Evolutionary conservation across 2,888 invertebrate genomes (phyloP).

Genomic region (Acanthococcus lagerstroemiae): DNA sequence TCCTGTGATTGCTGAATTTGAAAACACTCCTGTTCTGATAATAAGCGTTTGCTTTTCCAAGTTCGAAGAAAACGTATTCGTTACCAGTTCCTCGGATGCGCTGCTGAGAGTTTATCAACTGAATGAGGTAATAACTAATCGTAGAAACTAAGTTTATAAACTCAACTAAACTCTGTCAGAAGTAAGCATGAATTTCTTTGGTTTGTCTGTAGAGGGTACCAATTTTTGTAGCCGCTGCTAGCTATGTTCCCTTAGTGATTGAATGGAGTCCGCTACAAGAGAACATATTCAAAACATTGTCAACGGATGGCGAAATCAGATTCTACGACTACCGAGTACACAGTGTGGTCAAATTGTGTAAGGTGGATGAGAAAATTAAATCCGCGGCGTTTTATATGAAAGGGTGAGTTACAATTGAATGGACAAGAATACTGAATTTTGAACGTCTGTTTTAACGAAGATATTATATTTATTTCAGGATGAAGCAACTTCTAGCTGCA

Average conservation of each 20-base stretch:
- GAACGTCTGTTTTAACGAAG: background rate
- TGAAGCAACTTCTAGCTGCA: conserved; percentile 9
- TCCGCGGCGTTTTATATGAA: conserved; percentile 5
- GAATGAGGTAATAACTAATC: background rate
- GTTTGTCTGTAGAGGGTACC: conserved; percentile 1
- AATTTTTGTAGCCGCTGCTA: background rate
- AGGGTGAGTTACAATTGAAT: too few relatives aligned
- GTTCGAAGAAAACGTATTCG: conserved; percentile 14
- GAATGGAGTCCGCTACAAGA: conserved; percentile 23
- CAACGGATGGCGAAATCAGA: background rate
- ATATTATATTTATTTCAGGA: conserved; percentile 2
- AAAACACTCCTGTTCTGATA: conserved; percentile 1
- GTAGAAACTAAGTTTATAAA: background rate
- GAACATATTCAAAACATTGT: conserved; percentile 11
- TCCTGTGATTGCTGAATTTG: conserved; percentile 10
- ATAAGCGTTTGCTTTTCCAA: conserved; percentile 8
- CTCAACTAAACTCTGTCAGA: background rate
- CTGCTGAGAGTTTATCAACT: conserved; percentile 1
- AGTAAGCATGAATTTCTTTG: background rate
- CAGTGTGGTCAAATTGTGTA: background rate
- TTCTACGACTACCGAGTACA: conserved; percentile 11
- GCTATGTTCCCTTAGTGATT: background rate
- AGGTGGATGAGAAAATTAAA: background rate
- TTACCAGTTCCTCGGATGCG: conserved; percentile 7
- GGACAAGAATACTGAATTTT: too few relatives aligned